Percentiles rank a stretch among this genome's conserved stretches.
phyloP scores from a whole-genome alignment of 1,140 invertebrate species.

The Drosophila chauvacae region DNA sequence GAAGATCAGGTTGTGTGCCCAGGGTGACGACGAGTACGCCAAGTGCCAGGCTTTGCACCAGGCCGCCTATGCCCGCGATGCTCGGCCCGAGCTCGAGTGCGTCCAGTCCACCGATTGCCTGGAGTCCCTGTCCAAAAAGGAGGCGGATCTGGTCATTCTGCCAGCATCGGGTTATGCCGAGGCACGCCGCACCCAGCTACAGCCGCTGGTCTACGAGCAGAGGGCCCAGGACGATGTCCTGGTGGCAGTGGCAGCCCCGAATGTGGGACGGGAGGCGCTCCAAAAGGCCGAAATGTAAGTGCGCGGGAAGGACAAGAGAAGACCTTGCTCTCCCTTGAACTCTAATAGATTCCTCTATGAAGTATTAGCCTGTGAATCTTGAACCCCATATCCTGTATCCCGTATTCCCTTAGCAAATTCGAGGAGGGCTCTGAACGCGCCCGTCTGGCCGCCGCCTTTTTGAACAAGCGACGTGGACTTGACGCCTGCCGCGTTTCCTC shows the following conservation, averaged over 20 bases:
- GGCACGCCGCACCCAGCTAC: constrained; percentile 50
- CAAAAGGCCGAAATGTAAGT: constrained; percentile 74
- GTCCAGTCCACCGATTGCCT: constrained; percentile 88
- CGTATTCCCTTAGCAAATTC: constrained; percentile 50
- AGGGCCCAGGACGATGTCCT: constrained; percentile 59
- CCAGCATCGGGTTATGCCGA: constrained; percentile 44
- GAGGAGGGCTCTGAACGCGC: constrained; percentile 56
- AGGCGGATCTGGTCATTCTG: constrained; percentile 62
- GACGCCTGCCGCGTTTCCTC: constrained; percentile 48
- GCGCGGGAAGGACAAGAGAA: too few species aligned
- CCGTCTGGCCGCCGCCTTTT: constrained; percentile 55
- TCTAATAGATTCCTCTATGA: background rate
- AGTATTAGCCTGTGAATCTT: background rate
- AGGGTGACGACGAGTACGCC: constrained; percentile 86
- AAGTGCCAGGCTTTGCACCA: constrained; percentile 89
- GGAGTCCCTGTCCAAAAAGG: constrained; percentile 85
- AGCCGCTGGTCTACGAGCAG: constrained; percentile 73
- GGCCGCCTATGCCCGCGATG: constrained; percentile 89
- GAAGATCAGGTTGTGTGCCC: constrained; percentile 88
- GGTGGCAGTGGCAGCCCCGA: constrained; percentile 70
- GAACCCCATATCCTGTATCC: background rate
- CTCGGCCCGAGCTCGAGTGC: constrained; percentile 89
- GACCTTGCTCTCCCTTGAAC: background rate
- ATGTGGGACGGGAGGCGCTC: constrained; percentile 48
- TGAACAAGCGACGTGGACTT: constrained; percentile 70